phyloP scores from a whole-genome alignment of 2,113 vertebrate genomes.

The Alouatta palliata region DNA sequence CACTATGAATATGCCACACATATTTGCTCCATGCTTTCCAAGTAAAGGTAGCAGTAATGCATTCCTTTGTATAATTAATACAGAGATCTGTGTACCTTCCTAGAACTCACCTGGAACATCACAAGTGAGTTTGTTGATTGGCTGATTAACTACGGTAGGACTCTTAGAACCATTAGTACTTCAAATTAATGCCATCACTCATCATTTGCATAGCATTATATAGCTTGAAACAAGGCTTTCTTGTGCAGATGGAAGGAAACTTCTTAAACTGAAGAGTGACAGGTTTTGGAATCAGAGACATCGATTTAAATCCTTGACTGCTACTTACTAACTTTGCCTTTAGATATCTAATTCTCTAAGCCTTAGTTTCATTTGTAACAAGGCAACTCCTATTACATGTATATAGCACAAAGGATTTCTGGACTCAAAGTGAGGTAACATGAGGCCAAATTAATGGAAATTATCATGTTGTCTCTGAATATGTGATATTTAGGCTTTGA shows the following conservation, averaged over 20 bases:
- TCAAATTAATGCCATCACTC: not conserved
- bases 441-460: not conserved
- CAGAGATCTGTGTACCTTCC: not conserved
- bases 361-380: not conserved
- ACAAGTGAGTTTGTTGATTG: not conserved
- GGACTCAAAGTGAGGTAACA: not conserved
- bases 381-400: not conserved
- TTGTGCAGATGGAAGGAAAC: not conserved
- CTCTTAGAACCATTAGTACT: constrained; percentile 2
- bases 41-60: not conserved
- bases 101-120: not conserved
- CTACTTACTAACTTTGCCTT: not conserved
- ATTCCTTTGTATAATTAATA: not conserved
- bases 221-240: not conserved
- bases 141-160: not conserved
- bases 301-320: not conserved
- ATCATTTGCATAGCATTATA: not conserved
- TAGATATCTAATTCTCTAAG: not conserved
- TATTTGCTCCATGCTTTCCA: not conserved
- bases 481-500: not conserved
- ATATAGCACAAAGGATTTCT: not conserved
- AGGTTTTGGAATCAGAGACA: not conserved
- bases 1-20: not conserved
- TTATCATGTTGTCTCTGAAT: not conserved
- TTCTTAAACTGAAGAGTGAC: not conserved